Evolutionary conservation across 2,888 invertebrate species (phyloP), one percentile per base, ranked within the genome.

Genomic region (Pecten maximus): DNA sequence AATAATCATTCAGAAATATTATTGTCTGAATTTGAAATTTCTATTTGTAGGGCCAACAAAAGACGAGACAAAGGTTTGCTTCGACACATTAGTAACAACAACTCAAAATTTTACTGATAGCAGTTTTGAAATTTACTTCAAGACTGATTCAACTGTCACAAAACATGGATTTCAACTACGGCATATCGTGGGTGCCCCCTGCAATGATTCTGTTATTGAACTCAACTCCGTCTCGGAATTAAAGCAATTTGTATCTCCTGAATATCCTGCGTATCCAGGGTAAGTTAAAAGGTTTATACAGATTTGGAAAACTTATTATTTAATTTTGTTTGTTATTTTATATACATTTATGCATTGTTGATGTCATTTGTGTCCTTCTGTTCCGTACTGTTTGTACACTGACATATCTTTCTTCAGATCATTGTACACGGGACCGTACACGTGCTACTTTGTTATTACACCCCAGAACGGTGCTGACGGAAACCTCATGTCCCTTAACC

Each of bases 101-200:
- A 74, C 74, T 23, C 28, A 74, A 23, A 74, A 74, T 35, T 74
- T 35, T 74, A 74, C 74, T 74, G 74, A 74, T 74, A 74, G 35
- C 35, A 74, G 74, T 74, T 74, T 74, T 74, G 74, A 74, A 15
- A 74, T 74, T 10, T 35, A 35, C 28, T 74, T 74, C 35, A 74
- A 74, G 74, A 74, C 74, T 0, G 35, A 74, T 74, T 3, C 28
- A 74, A 74, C 74, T 8, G 23, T 74, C 12, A 28, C 28, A 28
- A 28, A 74, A 12, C 28, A 8, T 2, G 74, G 74, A 6, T 74
- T 74, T 35, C 74, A 74, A 15, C 23, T 74, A 74, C 28, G 74
- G 28, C 28, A 74, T 28, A 74, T 74, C 16, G 10, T 74, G 28
- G 74, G 28, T 35, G 74, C 74, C 35, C 74, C 74, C 10, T 74